These are phyloP conservation scores for Puntigrus tetrazona DNA, from an alignment of 2,113 vertebrate genomes.

Conservation along the genomic window DNA sequence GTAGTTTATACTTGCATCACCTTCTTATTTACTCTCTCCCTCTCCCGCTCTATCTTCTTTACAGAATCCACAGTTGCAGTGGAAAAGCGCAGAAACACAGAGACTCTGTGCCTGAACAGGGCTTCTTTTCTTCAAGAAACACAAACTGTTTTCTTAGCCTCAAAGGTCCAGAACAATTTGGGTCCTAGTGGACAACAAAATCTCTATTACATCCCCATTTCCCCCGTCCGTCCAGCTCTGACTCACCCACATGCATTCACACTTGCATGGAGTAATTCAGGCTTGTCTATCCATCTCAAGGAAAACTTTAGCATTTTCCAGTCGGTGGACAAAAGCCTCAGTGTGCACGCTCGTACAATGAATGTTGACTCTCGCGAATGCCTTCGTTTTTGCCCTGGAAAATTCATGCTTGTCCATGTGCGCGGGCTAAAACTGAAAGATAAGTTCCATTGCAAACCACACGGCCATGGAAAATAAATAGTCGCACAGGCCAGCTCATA, in stretches of 20 bases:
- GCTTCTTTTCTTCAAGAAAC: constrained; percentile 47
- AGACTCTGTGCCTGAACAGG: constrained; percentile 41
- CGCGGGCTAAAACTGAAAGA: constrained; percentile 15
- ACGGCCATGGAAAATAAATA: constrained; percentile 37
- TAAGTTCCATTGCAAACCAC: constrained; percentile 38
- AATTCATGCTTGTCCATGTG: constrained; percentile 30
- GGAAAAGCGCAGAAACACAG: constrained; percentile 35
- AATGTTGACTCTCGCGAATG: constrained; percentile 36
- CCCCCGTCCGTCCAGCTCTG: constrained; percentile 38
- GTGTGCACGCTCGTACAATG: constrained; percentile 30
- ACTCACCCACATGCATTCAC: constrained; percentile 46
- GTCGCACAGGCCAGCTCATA: constrained; percentile 31
- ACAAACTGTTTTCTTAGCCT: constrained; percentile 46
- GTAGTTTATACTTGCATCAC: constrained; percentile 32
- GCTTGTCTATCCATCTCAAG: constrained; percentile 42
- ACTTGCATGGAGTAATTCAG: constrained; percentile 44
- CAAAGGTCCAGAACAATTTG: constrained; percentile 50
- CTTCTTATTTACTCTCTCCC: constrained; percentile 18
- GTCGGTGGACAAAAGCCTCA: constrained; percentile 35
- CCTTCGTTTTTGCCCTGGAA: constrained; percentile 28
- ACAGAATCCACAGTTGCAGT: constrained; percentile 34
- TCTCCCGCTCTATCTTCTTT: constrained; percentile 15
- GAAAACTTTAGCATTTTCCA: constrained; percentile 46
- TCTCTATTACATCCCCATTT: constrained; percentile 31
- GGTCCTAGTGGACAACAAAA: constrained; percentile 37